These are phyloP conservation scores for Myotis daubentonii DNA, from an alignment of 2,797 vertebrate species.

Conservation along the genomic window DNA sequence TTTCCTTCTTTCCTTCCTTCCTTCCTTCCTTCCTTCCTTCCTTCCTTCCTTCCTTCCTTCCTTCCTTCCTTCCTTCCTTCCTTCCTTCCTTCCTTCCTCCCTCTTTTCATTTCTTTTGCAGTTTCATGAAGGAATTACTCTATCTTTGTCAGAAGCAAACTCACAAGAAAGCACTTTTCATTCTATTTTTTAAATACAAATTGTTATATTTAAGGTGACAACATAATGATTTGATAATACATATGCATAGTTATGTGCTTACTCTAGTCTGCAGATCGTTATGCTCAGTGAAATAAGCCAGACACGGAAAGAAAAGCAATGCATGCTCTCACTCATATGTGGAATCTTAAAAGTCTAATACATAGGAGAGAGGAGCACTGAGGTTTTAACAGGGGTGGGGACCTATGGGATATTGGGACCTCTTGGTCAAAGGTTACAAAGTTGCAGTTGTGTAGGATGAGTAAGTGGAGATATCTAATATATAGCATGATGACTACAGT, in stretches of 20 bases:
- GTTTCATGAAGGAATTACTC: not conserved
- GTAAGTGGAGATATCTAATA: not conserved
- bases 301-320: not conserved
- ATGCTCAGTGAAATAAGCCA: not conserved
- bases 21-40: no score
- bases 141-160: not conserved
- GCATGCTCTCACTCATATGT: not conserved
- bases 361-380: not conserved
- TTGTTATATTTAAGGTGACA: not conserved
- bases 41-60: not conserved
- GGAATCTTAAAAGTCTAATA: not conserved
- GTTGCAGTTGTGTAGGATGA: not conserved
- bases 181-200: not conserved
- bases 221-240: not conserved
- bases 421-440: not conserved
- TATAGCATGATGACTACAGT: not conserved
- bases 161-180: not conserved
- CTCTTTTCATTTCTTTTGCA: not conserved
- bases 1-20: not conserved
- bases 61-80: not conserved
- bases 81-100: not conserved
- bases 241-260: not conserved
- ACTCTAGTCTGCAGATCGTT: not conserved
- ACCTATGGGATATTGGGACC: not conserved
- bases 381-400: not conserved